Conservation (phyloP, 2,113 vertebrate species). For the Papio anubis region DNA sequence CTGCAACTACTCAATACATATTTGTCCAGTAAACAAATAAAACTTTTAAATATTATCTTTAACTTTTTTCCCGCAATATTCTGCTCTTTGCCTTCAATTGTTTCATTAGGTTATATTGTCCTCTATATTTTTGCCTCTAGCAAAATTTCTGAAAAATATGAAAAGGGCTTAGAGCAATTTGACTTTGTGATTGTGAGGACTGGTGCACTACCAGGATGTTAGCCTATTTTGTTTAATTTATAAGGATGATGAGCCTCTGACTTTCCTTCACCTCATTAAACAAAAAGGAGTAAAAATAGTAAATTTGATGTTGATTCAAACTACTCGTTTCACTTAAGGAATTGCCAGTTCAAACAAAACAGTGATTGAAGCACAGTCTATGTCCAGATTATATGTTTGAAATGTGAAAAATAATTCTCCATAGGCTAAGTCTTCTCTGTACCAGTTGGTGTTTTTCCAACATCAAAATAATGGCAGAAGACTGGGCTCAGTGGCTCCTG, state of each 20-base stretch:
- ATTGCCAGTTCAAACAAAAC: constrained; percentile 4
- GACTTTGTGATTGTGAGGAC: background rate
- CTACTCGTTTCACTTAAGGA: constrained; percentile 3
- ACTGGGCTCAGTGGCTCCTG: no score
- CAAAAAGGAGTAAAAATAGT: background rate
- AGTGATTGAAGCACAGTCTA: background rate
- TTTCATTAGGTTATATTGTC: background rate
- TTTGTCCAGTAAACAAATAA: background rate
- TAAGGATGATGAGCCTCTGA: background rate
- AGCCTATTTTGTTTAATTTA: constrained; percentile 10
- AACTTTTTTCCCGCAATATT: background rate
- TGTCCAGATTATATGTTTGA: background rate
- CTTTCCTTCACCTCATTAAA: background rate
- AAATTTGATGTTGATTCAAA: background rate
- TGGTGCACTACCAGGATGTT: background rate
- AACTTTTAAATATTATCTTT: background rate
- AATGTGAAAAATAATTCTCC: constrained; percentile 15
- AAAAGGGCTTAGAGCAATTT: background rate
- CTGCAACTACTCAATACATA: background rate
- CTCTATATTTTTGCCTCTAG: background rate
- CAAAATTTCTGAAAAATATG: background rate
- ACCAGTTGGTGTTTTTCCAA: background rate
- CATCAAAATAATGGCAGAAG: background rate
- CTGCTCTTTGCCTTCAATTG: background rate
- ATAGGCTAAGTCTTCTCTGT: background rate